phyloP scores from a whole-genome alignment of 2,888 invertebrate species.

The Agonopterix alstromeriana region DNA sequence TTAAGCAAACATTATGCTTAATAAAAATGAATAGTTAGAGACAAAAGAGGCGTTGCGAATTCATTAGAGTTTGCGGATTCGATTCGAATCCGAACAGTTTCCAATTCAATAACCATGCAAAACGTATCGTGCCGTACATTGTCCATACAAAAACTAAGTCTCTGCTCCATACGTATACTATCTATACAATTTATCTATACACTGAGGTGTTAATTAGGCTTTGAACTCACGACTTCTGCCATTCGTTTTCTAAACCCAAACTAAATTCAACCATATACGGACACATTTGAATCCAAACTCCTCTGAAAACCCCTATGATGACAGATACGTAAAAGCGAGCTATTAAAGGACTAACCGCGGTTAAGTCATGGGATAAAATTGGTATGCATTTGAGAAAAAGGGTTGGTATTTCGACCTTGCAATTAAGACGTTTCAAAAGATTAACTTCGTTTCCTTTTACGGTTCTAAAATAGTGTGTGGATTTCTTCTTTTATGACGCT shows the following conservation, averaged over 20 bases:
- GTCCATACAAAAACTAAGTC: no score
- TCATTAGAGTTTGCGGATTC: no score
- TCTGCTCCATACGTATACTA: conserved; percentile 27
- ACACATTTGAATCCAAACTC: conserved; percentile 16
- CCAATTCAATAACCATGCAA: no score
- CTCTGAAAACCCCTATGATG: conserved; percentile 29
- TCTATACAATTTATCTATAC: conserved; percentile 69
- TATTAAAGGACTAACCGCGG: conserved; percentile 52
- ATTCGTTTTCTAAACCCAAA: conserved; percentile 26
- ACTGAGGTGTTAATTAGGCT: conserved; percentile 72
- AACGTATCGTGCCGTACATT: no score
- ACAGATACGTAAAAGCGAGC: conserved; percentile 59
- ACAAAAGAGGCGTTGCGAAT: no score
- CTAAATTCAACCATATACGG: conserved; percentile 26
- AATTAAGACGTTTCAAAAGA: conserved; percentile 45
- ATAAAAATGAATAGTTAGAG: no score
- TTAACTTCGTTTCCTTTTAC: conserved; percentile 2
- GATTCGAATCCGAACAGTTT: no score
- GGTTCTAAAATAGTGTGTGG: no score
- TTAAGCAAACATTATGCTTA: no score
- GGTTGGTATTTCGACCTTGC: conserved; percentile 42
- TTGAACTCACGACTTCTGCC: conserved; percentile 69
- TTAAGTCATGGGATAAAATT: conserved; percentile 65
- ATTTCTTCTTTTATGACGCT: no score
- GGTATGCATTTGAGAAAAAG: conserved; percentile 52